A percentile compares a stretch with the other conserved stretches of the same genome.
Conservation (phyloP, 2,888 invertebrate genomes). For the Morpho helenor region DNA sequence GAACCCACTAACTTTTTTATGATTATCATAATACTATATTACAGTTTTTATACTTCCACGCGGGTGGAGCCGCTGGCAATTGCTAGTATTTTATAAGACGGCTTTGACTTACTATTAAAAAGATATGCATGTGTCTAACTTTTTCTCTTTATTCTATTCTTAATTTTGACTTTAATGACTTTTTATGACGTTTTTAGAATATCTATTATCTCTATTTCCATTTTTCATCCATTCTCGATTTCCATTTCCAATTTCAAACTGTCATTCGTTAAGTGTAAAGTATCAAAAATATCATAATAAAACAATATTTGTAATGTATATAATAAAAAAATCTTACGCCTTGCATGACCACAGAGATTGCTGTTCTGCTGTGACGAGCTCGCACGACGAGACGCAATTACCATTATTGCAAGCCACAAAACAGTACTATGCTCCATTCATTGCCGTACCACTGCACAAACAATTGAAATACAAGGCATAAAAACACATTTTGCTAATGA, state of each 20-base stretch:
- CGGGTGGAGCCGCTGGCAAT: too few species aligned
- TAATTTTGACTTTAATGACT: not conserved
- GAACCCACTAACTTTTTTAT: too few species aligned
- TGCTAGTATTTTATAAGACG: constrained; percentile 19
- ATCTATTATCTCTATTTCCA: too few species aligned
- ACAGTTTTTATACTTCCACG: too few species aligned
- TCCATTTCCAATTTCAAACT: not conserved
- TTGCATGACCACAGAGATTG: constrained; percentile 12
- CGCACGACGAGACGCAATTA: constrained; percentile 21
- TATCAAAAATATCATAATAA: not conserved
- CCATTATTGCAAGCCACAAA: constrained; percentile 23
- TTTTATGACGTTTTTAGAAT: too few species aligned
- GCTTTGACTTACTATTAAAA: constrained; percentile 16
- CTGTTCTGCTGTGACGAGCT: constrained; percentile 10
- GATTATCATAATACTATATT: too few species aligned
- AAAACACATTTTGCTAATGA: constrained; percentile 5
- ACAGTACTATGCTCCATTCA: constrained; percentile 19
- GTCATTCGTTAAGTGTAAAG: not conserved
- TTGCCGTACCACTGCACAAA: constrained; percentile 19
- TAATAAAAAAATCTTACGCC: constrained; percentile 9
- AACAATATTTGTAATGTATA: too few species aligned
- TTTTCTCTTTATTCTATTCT: constrained; percentile 8
- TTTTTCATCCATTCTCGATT: too few species aligned
- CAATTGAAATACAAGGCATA: constrained; percentile 21
- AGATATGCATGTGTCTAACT: constrained; percentile 7